Evolutionary conservation across 2,113 vertebrate genomes (phyloP).

Genomic region (Prolemur simus): DNA sequence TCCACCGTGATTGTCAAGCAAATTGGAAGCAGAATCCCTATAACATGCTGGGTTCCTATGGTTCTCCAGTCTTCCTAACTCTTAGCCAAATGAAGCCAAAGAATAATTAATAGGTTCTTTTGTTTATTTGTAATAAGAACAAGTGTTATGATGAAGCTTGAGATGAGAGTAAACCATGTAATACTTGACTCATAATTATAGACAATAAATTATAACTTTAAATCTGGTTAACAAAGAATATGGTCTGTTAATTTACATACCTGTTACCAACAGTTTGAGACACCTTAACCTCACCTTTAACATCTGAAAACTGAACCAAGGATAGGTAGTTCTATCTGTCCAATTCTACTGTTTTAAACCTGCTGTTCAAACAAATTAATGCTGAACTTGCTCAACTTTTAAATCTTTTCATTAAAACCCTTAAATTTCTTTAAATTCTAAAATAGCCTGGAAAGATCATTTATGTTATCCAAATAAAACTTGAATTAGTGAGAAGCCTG

Average conservation of each 20-base stretch:
- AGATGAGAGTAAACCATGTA: neutral
- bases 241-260: neutral
- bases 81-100: neutral
- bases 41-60: neutral
- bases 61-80: neutral
- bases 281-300: neutral
- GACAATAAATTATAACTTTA: neutral
- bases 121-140: neutral
- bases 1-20: neutral
- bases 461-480: slow-evolving; percentile 9
- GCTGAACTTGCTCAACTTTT: neutral
- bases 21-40: neutral
- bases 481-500: neutral
- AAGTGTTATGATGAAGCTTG: slow-evolving; percentile 33
- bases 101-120: neutral
- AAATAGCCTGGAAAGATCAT: neutral
- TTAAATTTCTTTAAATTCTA: neutral
- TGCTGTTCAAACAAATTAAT: slow-evolving; percentile 12
- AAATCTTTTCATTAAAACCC: slow-evolving; percentile 1
- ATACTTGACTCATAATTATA: neutral
- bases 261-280: neutral
- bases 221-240: neutral
- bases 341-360: neutral
- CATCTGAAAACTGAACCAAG: neutral
- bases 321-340: neutral